Conservation (phyloP, 2,797 vertebrate species). For the Sternotherus odoratus region DNA sequence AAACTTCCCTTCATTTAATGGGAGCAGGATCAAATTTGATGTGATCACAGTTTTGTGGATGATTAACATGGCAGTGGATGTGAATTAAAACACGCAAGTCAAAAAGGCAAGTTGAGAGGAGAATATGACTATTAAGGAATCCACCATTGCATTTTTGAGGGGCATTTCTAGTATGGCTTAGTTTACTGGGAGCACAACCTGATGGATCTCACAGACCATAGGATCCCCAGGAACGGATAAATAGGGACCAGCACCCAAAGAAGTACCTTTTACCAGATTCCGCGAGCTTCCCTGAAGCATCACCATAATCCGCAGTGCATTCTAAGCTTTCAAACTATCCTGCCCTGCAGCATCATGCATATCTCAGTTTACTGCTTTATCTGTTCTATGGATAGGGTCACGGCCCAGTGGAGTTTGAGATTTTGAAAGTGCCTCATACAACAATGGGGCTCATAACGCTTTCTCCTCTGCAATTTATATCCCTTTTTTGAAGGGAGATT, state of each 20-base stretch:
- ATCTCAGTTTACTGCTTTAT: not conserved
- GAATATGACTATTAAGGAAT: too few relatives aligned
- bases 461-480: not conserved
- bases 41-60: not conserved
- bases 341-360: not conserved
- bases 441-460: not conserved
- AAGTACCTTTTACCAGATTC: not conserved
- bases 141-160: too few relatives aligned
- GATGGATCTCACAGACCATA: not conserved
- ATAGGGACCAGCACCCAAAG: not conserved
- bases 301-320: not conserved
- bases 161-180: not conserved
- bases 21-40: not conserved
- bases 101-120: not conserved
- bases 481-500: not conserved
- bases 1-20: not conserved
- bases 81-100: not conserved
- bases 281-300: not conserved
- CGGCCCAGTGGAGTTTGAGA: not conserved
- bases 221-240: not conserved
- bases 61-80: not conserved
- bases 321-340: not conserved
- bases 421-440: not conserved
- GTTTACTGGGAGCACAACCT: not conserved
- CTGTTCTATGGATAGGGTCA: not conserved